Evolutionary conservation across 2,113 vertebrate species (phyloP), one percentile per base, ranked within the genome.

Genomic region (Callithrix jacchus): DNA sequence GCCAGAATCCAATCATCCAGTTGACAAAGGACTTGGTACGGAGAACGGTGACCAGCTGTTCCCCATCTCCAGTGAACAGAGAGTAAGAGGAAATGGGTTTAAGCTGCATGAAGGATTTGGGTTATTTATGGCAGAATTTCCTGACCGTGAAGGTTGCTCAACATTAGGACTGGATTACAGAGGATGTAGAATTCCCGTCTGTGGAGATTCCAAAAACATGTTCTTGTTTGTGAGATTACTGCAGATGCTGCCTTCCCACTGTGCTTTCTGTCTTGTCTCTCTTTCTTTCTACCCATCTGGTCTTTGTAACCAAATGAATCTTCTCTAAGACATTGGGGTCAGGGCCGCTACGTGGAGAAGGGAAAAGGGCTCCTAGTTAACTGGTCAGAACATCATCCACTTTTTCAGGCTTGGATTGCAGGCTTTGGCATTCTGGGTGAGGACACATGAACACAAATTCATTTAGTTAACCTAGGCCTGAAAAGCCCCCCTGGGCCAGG

Each of bases 41-140:
- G 94, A 91, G 94, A 47, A 47, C 58, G 49, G 83, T 73, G 93
- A 71, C 95, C 97, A 97, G 95, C 97, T 97, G 96, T 97, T 96
- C 95, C 87, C 95, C 95, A 84, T 97, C 97, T 93, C 94, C 95
- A 97, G 89, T 35, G 91, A 96, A 95, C 93, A 76, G 73, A 66
- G 80, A 94, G 91, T 68, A 18, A 66, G 95, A 96, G 97, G 97
- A 97, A 98, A 98, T 97, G 89, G 94, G 89, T 96, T 97, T 97
- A 98, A 97, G 97, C 97, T 96, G 96, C 95, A 40, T 98, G 95
- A 96, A 97, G 95, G 94, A 97, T 97, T 93, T 97, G 87, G 91
- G 96, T 96, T 97, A 97, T 98, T 98, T 96, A 95, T 87, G 96
- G 97, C 71, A 83, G 86, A 93, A 86, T 97, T 97, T 96, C 91